A percentile compares a stretch with the other conserved stretches of the same genome.
These are phyloP conservation scores for Saturnia japonica DNA, from an alignment of 2,888 invertebrate species.

Conservation along the genomic window DNA sequence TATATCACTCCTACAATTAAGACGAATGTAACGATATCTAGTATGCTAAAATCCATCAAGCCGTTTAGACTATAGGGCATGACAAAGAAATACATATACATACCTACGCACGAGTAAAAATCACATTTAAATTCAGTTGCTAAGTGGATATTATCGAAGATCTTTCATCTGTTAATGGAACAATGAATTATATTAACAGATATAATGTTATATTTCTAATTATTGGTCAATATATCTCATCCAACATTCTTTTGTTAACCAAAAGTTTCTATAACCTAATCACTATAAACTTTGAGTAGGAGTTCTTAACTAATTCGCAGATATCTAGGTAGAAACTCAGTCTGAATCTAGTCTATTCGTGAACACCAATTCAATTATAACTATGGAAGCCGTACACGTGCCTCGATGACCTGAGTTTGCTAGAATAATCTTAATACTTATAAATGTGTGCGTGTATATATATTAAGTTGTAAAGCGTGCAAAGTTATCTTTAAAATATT, in stretches of 20 bases:
- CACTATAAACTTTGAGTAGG: not conserved
- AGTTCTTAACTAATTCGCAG: slow-evolving; percentile 11
- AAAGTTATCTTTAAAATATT: not conserved
- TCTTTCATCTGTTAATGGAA: not conserved
- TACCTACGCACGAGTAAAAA: too few species aligned
- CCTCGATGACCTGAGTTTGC: not conserved
- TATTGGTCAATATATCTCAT: not conserved
- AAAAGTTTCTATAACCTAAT: slow-evolving; percentile 1
- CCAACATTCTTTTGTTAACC: not conserved
- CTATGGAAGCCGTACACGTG: slow-evolving; percentile 31
- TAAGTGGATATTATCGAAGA: not conserved
- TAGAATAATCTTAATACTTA: not conserved
- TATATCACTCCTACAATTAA: too few species aligned
- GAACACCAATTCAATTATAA: slow-evolving; percentile 39
- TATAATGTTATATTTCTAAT: not conserved
- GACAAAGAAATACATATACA: too few species aligned
- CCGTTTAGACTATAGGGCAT: too few species aligned
- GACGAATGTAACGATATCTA: too few species aligned
- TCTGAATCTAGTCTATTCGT: slow-evolving; percentile 22
- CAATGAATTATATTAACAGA: not conserved
- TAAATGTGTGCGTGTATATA: not conserved
- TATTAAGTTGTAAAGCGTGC: not conserved
- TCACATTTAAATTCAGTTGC: not conserved
- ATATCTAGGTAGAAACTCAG: slow-evolving; percentile 22
- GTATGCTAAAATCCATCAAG: too few species aligned